Percentiles rank a stretch among this genome's conserved stretches.
These are phyloP conservation scores for Prostheceraeus crozeri DNA, from an alignment of 2,888 invertebrate genomes.

Conservation along the genomic window DNA sequence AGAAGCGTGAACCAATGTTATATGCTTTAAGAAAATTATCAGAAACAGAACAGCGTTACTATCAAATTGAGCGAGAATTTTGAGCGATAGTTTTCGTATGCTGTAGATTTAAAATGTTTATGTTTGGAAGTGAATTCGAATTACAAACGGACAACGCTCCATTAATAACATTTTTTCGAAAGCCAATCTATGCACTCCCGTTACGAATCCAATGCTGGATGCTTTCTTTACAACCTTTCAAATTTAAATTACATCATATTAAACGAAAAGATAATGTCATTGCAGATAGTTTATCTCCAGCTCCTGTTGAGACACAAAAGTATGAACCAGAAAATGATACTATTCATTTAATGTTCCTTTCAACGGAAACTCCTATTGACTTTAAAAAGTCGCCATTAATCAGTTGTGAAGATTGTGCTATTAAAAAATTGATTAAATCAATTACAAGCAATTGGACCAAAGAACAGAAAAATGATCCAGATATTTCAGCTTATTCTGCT, in stretches of 20 bases:
- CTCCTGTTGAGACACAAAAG: background rate
- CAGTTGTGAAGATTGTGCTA: too few relatives aligned
- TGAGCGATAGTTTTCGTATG: background rate
- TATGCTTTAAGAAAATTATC: background rate
- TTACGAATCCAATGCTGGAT: constrained; percentile 2
- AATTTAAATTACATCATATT: background rate
- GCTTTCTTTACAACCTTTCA: background rate
- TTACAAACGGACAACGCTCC: background rate
- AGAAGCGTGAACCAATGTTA: background rate
- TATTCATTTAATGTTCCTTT: background rate
- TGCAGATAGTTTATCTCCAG: constrained; percentile 1
- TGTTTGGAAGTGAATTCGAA: background rate
- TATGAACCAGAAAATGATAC: background rate
- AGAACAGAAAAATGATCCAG: too few relatives aligned
- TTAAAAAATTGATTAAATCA: too few relatives aligned
- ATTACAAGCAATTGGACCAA: too few relatives aligned
- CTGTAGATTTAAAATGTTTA: background rate
- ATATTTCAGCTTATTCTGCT: too few relatives aligned
- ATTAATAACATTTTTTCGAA: background rate
- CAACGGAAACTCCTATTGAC: too few relatives aligned
- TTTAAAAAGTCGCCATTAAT: too few relatives aligned
- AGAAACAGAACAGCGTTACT: constrained; percentile 1
- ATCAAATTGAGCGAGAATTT: constrained; percentile 21
- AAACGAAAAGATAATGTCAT: background rate
- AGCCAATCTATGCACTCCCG: constrained; percentile 2